Conservation (phyloP, 2,797 vertebrate species). For the Pangasius mekongensis region DNA sequence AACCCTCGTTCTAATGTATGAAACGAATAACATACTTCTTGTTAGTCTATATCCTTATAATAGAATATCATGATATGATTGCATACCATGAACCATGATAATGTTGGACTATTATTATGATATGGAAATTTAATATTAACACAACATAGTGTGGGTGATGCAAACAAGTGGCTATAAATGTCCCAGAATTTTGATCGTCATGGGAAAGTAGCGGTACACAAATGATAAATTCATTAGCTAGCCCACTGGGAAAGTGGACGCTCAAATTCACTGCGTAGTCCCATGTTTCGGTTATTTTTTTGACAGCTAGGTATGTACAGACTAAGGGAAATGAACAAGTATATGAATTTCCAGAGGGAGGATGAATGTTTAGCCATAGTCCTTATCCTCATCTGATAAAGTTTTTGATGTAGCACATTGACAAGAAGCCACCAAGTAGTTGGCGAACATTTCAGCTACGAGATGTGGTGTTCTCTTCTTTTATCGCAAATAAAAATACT, state of each 20-base stretch:
- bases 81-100: not conserved
- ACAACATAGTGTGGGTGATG: not conserved
- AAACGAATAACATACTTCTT: not conserved
- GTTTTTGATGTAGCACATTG: not conserved
- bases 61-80: not conserved
- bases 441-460: not conserved
- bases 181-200: not conserved
- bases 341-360: too few species aligned
- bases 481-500: too few species aligned
- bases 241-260: not conserved
- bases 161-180: not conserved
- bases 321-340: too few species aligned
- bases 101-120: not conserved
- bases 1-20: too few species aligned
- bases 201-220: not conserved
- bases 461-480: not conserved
- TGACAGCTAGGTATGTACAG: too few species aligned
- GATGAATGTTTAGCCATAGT: too few species aligned
- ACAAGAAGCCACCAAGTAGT: not conserved
- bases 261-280: too few species aligned
- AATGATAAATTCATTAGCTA: not conserved
- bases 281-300: too few species aligned
- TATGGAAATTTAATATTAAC: not conserved
- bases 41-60: not conserved
- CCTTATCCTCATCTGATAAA: too few species aligned